Evolutionary conservation across 2,113 vertebrate genomes (phyloP), one percentile per base, ranked within the genome.

Genomic region (Aramus guarauna): DNA sequence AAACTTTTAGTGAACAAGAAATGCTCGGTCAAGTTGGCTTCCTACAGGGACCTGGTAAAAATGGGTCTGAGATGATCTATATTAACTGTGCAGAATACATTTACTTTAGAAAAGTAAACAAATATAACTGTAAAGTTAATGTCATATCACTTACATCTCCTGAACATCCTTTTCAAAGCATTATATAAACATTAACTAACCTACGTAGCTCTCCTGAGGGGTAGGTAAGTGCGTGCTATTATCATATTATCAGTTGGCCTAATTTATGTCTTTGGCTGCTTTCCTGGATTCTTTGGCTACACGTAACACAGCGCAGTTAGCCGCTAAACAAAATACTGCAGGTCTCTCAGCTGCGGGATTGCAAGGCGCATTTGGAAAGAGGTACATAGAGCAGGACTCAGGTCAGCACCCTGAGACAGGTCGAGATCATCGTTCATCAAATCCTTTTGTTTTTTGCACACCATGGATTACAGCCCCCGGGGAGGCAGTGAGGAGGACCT

Each of bases 131-230:
- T 68, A 84, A 86, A 81, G 60, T 92, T 60, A 47, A 84, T 55
- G 50, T 43, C 84, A 12, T 84, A 85, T 78, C 88, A 76, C 85
- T 83, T 89, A 50, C 23, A 67, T 67, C 87, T 95, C 87, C 84
- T 3, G 27, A 87, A 92, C 81, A 95, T 92, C 87, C 85, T 94
- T 95, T 94, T 72, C 90, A 90, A 94, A 97, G 75, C 0, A 0
- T 12, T 91, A 34, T 92, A 68, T 95, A 96, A 97, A 96, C 90
- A 95, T 96, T 94, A 96, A 97, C 95, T 94, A 96, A 92, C 53
- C 66, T 64, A 59, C 0, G 5, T 22, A 75, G 71, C 52, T 94
- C 84, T 96, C 85, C 88, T 59, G 77, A 94, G 83, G 72, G 79
- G 39, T 24, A 95, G 90, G 87, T 85, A 86, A 90, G 78, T 73